Base-by-base conservation (phyloP, 1,140 invertebrate species). In the Lepidurus couesii region DNA sequence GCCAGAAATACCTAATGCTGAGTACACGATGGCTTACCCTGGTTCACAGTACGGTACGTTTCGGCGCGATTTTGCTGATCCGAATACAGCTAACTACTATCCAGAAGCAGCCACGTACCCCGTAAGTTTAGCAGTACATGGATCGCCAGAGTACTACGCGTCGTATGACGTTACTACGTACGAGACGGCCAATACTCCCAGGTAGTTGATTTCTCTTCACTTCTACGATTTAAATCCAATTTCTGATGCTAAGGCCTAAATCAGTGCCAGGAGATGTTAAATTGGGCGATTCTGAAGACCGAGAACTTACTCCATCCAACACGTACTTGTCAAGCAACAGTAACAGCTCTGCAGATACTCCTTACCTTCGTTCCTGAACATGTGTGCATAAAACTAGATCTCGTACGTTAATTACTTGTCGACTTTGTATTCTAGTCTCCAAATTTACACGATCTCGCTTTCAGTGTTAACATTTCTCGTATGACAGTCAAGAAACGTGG, bases 361-460 rank as follows among this genome's bases (percentile, higher is more conserved):
- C 53, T 65, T 65, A 65, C 53, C 53, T 65, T 65, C 53, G 53
- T 65, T 65, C 53, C 53, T 65, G 53, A 65, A 21, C n/a, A 65
- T 7, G 53, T 13, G 6, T 16, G 53, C 16, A 65, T 47, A 11
- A 65, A 65, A 16, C n/a, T 7, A 13, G 21, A 16, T 21, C 16
- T 21, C 5, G 53, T 21, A 13, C 13, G 53, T 65, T 65, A 13
- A 65, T 65, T 65, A 13, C 6, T 13, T 65, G 21, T 16, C 21
- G 53, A 65, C 16, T 16, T 65, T 13, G 53, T 65, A 65, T 65
- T 65, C 53, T 65, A 65, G 53, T 65, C 53, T 65, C 21, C 53
- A 65, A 65, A 65, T 65, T 65, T 65, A 65, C 53, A 65, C 4
- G 53, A 65, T 65, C 53, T 65, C 53, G 53, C 53, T 65, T 65